These are phyloP conservation scores for Eledone cirrhosa DNA, from an alignment of 2,888 invertebrate species.

Conservation along the genomic window DNA sequence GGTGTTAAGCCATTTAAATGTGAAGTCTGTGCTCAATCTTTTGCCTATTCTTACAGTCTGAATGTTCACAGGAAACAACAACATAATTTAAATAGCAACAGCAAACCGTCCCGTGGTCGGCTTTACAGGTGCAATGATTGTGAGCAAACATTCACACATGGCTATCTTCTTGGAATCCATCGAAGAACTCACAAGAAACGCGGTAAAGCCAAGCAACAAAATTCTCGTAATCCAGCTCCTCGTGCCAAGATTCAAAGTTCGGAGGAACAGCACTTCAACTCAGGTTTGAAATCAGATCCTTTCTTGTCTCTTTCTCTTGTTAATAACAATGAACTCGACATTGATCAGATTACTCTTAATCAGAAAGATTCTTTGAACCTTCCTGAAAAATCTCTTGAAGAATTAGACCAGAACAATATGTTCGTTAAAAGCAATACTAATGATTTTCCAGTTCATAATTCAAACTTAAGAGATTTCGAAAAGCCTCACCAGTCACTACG, in stretches of 20 bases:
- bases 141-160: neutral
- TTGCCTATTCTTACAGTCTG: conserved; percentile 12
- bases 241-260: neutral
- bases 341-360: neutral
- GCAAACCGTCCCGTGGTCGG: neutral
- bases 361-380: no score
- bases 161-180: neutral
- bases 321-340: neutral
- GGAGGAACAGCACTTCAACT: neutral
- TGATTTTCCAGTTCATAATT: neutral
- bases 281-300: neutral
- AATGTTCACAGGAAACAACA: neutral
- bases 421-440: neutral
- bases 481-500: neutral
- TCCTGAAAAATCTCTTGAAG: no score
- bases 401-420: no score
- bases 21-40: conserved; percentile 5
- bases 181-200: neutral
- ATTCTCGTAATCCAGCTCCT: neutral
- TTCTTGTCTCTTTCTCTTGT: neutral
- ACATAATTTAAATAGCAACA: neutral
- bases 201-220: neutral
- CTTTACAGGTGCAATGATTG: conserved; percentile 2
- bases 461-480: neutral
- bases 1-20: conserved; percentile 10